Percentiles rank a stretch among this genome's conserved stretches.
These are phyloP conservation scores for Oreochromis mossambicus DNA, from an alignment of 2,797 vertebrate genomes.

Conservation along the genomic window DNA sequence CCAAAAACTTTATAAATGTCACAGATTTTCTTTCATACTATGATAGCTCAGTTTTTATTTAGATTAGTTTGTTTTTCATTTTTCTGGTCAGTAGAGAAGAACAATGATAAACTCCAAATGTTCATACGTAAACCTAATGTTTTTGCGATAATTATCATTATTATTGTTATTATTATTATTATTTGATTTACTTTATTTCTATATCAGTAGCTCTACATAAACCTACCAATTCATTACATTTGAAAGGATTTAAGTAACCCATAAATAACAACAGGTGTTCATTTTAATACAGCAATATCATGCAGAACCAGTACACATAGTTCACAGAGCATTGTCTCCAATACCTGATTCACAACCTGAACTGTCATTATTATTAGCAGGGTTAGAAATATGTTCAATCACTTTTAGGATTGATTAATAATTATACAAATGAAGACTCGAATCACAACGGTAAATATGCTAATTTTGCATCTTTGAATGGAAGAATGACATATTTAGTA, in stretches of 20 bases:
- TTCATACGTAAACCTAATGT: not conserved
- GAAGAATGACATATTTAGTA: not conserved
- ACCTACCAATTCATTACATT: not conserved
- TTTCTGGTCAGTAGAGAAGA: not conserved
- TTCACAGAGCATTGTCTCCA: not conserved
- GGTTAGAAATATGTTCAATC: rapidly evolving
- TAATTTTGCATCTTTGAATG: not conserved
- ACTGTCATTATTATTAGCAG: not conserved
- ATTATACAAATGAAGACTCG: not conserved
- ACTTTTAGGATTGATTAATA: not conserved
- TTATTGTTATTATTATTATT: not conserved
- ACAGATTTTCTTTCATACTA: not conserved
- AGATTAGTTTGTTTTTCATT: not conserved
- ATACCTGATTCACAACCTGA: not conserved
- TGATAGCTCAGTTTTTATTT: not conserved
- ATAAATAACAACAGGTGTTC: not conserved
- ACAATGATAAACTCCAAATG: not conserved
- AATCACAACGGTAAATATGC: not conserved
- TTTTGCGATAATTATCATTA: not conserved
- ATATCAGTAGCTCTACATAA: not conserved
- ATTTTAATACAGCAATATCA: not conserved
- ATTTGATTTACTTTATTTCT: not conserved
- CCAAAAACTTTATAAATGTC: not conserved
- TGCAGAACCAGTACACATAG: not conserved
- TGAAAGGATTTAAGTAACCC: not conserved